Evolutionary conservation across 1,140 invertebrate genomes (phyloP), one percentile per base, ranked within the genome.

Genomic region (Octopus sinensis): DNA sequence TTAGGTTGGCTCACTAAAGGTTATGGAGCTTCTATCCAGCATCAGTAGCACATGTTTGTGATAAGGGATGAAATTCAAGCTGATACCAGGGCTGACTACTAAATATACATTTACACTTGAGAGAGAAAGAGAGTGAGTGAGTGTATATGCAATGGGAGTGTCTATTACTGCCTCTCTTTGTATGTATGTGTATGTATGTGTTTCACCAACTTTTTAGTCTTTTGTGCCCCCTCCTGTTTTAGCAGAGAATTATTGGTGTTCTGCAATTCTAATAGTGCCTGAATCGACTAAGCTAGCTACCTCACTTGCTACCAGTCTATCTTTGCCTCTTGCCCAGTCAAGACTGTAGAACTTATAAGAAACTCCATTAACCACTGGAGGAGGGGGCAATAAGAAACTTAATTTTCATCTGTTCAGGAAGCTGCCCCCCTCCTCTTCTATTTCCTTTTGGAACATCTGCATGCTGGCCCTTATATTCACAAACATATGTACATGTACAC

Each of bases 41-140:
- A 73, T 13, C 68, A 73, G 68, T 23, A 73, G 68, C 68, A 12
- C 30, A 23, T 73, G 68, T 73, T 73, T 13, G 13, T 73, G 68
- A 73, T 73, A 13, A 73, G 68, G 17, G 30, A 23, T 73, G 68
- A 73, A 73, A 73, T 73, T 73, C 68, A 73, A 73, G 68, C 68
- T 73, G 68, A 73, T 73, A 73, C 17, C 68, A 17, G 68, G 68
- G 17, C 68, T 73, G 6, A 23, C 13, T 73, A 23, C 68, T 73
- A 73, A 73, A 73, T 13, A 73, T 73, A 17, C 30, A 23, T 73
- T 6, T 73, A 73, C 30, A 73, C 13, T n/a, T 43, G 30, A n/a
- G 5, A 73, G 13, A 23, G 7, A n/a, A n/a, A 73, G 68, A 23
- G 68, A 13, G 30, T 73, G 68, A n/a, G 68, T 23, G 30, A 23